Evolutionary conservation across 2,888 invertebrate species (phyloP), one percentile per base, ranked within the genome.

Genomic region (Pandemis heparana): DNA sequence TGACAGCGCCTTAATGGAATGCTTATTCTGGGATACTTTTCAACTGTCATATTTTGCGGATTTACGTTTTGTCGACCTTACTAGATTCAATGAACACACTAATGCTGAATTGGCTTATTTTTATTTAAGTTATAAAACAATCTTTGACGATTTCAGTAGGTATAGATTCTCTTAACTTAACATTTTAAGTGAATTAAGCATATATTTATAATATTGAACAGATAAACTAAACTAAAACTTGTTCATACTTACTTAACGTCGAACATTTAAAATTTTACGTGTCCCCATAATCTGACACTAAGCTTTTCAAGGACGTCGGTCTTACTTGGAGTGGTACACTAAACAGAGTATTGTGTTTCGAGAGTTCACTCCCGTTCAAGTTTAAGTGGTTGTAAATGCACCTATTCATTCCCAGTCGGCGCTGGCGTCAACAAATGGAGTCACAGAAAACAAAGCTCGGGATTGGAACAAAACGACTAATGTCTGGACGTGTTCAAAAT

Each of bases 401-500:
- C 62, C 71, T 74, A 76, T 75, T 67, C 68, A 76, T 68, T 61
- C 53, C 59, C 61, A 23, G 64, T 56, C 67, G 62, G 61, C 56
- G 69, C 71, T 71, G 75, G 70, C 72, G 69, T 75, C 76, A 77
- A 77, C 74, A 75, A 75, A 77, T 77, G 76, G 77, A 75, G 70
- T 66, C 74, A 75, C 70, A 70, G 70, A 77, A 76, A 78, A 76
- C 75, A 77, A 77, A 75, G 75, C 71, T 46, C 43, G 62, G 70
- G 77, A 81, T 77, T 77, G 75, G 77, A 78, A 79, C 56, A 77
- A 78, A 82, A 77, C 80, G 82, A 80, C 80, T 79, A 81, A 81
- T 81, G 81, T 84, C 79, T 80, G 78, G 78, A 77, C 78, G 83
- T 81, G 84, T 86, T 90, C 82, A 80, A 87, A 88, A 92, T 90